phyloP scores from a whole-genome alignment of 2,113 vertebrate genomes.

The Helogale parvula region DNA sequence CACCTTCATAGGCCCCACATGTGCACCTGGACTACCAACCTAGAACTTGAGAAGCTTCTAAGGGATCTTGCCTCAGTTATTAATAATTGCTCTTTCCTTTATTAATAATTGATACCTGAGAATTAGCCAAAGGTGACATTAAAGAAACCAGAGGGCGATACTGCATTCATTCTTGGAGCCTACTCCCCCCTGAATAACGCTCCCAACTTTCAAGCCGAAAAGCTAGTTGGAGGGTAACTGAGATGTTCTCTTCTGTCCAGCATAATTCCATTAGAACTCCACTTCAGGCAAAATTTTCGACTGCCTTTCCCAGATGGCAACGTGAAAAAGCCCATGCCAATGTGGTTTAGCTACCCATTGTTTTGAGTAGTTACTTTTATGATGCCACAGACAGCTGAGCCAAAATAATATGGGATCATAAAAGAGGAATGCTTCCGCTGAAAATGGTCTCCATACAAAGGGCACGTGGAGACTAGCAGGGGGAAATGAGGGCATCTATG shows the following conservation, averaged over 20 bases:
- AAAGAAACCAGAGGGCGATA: background rate
- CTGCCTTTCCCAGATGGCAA: background rate
- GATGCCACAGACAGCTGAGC: slow-evolving; percentile 6
- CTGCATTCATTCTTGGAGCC: background rate
- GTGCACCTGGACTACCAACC: background rate
- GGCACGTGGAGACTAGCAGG: background rate
- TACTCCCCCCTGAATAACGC: background rate
- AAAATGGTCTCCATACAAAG: background rate
- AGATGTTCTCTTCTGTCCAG: background rate
- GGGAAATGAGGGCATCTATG: background rate
- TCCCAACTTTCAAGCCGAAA: background rate
- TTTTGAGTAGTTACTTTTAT: slow-evolving; percentile 52
- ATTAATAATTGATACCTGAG: background rate
- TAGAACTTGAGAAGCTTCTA: background rate
- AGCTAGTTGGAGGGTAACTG: background rate
- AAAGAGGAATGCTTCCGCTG: slow-evolving; percentile 34
- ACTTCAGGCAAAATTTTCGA: background rate
- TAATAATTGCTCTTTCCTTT: background rate
- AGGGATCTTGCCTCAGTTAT: background rate
- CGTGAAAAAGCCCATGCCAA: background rate
- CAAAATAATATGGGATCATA: slow-evolving; percentile 6
- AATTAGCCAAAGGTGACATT: background rate
- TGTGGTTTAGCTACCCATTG: slow-evolving; percentile 41
- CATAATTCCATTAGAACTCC: background rate
- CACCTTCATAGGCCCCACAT: background rate